phyloP scores from a whole-genome alignment of 2,113 vertebrate genomes.

The Scomber scombrus region DNA sequence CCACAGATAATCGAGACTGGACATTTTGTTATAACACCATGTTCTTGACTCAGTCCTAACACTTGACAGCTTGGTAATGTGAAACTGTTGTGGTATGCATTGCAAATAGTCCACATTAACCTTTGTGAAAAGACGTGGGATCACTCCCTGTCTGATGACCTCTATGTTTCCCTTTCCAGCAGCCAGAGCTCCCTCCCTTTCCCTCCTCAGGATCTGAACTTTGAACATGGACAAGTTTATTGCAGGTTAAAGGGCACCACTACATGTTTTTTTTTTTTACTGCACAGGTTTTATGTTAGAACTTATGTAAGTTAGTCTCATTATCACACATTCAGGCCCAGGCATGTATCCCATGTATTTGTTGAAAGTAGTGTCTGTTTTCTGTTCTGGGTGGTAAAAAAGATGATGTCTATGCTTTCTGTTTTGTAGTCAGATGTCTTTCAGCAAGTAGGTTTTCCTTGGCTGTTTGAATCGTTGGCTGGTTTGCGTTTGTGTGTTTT shows the following conservation, averaged over 20 bases:
- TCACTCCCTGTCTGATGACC: constrained; percentile 44
- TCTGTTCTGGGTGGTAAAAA: constrained; percentile 7
- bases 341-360: not conserved
- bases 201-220: constrained; percentile 64
- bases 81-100: constrained; percentile 49
- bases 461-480: constrained; percentile 18
- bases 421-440: constrained; percentile 12
- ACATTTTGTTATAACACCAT: constrained; percentile 36
- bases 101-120: constrained; percentile 42
- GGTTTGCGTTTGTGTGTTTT: constrained; percentile 58
- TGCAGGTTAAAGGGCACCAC: constrained; percentile 6
- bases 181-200: constrained; percentile 52
- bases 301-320: not conserved
- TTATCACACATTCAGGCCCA: not conserved
- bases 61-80: constrained; percentile 25
- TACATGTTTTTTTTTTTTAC: not conserved
- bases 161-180: constrained; percentile 51
- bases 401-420: constrained; percentile 12
- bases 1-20: not conserved
- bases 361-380: constrained; percentile 19
- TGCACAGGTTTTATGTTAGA: not conserved
- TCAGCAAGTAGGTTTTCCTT: constrained; percentile 43
- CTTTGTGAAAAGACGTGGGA: constrained; percentile 27
- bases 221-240: constrained; percentile 13
- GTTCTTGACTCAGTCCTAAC: constrained; percentile 36